These are phyloP conservation scores for Brienomyrus brachyistius DNA, from an alignment of 2,113 vertebrate species.

Conservation along the genomic window DNA sequence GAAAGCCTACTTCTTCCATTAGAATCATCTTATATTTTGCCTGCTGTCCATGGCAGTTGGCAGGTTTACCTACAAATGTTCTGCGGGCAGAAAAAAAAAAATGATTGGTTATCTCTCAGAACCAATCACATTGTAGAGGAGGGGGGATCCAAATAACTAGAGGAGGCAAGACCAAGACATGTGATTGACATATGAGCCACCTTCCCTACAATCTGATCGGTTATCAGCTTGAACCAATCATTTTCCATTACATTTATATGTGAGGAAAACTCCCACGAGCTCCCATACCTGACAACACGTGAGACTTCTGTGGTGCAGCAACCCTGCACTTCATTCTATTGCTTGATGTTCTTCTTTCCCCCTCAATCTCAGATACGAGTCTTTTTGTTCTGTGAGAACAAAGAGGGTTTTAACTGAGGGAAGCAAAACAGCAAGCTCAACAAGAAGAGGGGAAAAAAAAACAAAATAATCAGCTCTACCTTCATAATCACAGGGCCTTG, in stretches of 20 bases:
- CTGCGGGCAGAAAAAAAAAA: neutral
- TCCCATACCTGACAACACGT: neutral
- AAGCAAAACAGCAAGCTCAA: neutral
- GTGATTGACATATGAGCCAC: neutral
- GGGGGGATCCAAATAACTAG: neutral
- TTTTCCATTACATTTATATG: too few species aligned
- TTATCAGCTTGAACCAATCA: too few species aligned
- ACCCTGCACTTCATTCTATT: neutral
- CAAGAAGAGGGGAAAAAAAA: too few species aligned
- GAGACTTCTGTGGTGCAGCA: neutral
- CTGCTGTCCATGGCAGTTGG: neutral
- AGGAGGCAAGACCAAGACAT: neutral
- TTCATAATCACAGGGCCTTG: neutral
- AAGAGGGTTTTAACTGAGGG: neutral
- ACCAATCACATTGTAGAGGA: neutral
- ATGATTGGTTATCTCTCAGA: neutral
- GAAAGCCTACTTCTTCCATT: neutral
- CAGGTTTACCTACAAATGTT: neutral
- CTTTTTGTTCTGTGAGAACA: constrained; percentile 6
- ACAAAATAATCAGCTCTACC: neutral
- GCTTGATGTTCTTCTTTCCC: neutral
- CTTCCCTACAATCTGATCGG: neutral
- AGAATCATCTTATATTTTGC: neutral
- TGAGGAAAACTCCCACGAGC: neutral
- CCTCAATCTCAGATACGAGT: neutral